Evolutionary conservation across 35 echinoderm and acorn worm genomes (phyloP).

Genomic region (Heliocidaris erythrogramma): DNA sequence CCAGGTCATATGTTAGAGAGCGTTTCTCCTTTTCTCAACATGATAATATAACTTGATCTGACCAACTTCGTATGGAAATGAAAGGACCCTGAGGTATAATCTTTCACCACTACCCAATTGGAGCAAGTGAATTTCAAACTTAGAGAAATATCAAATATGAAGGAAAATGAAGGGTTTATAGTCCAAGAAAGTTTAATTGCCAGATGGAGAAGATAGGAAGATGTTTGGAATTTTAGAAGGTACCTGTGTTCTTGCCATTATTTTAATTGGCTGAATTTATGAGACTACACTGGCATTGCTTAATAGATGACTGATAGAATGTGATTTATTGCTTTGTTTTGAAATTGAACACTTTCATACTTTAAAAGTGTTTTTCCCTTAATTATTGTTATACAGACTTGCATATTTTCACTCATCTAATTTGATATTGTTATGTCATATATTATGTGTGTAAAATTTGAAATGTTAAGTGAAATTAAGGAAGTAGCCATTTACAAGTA

Average conservation of each 20-base stretch:
- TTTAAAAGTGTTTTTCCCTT: too few relatives aligned
- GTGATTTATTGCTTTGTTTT: too few relatives aligned
- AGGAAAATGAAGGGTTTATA: not conserved
- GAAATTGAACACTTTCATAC: too few relatives aligned
- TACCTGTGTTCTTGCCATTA: not conserved
- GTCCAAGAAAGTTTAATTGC: not conserved
- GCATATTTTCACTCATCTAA: too few relatives aligned
- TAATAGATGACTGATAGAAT: too few relatives aligned
- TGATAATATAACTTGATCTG: conserved; percentile 17
- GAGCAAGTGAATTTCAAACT: not conserved
- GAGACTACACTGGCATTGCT: not conserved
- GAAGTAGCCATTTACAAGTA: too few relatives aligned
- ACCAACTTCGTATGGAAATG: not conserved
- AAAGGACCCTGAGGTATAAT: not conserved
- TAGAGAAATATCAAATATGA: not conserved
- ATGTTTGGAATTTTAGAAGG: not conserved
- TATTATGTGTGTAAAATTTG: too few relatives aligned
- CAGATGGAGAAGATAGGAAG: not conserved
- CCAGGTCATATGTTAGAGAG: conserved; percentile 10
- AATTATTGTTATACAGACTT: too few relatives aligned
- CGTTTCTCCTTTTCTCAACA: not conserved
- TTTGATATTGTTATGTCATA: too few relatives aligned
- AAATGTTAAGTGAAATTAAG: too few relatives aligned
- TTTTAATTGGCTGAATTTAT: not conserved
- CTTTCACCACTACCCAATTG: not conserved